These are phyloP conservation scores for Thomomys bottae DNA, from an alignment of 2,113 vertebrate species.

Conservation along the genomic window DNA sequence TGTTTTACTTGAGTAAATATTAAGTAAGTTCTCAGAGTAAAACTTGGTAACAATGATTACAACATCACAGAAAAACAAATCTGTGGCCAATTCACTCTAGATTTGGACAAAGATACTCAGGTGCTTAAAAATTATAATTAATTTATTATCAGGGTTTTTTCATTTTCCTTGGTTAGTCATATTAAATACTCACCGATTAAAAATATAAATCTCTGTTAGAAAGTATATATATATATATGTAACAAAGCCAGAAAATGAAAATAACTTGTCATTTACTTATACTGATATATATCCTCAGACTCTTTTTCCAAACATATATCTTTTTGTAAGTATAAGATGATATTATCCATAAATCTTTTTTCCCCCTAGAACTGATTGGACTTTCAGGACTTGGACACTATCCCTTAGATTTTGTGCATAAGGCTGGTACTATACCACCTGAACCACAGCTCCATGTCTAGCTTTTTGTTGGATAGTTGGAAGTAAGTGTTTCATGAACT, in stretches of 20 bases:
- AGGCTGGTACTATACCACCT: too few relatives aligned
- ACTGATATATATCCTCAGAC: not conserved
- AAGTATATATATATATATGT: not conserved
- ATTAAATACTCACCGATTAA: not conserved
- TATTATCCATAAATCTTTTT: not conserved
- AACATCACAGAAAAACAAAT: slow-evolving; percentile 1
- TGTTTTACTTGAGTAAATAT: slow-evolving; percentile 7
- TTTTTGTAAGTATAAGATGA: not conserved
- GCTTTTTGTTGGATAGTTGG: too few relatives aligned
- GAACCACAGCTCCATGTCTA: too few relatives aligned
- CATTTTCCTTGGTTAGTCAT: not conserved
- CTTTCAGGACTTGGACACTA: too few relatives aligned
- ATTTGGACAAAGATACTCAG: not conserved
- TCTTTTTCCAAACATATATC: not conserved
- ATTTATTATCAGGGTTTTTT: not conserved
- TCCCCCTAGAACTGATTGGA: too few relatives aligned
- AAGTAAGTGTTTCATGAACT: too few relatives aligned
- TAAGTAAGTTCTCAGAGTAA: not conserved
- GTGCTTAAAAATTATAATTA: not conserved
- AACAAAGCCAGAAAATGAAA: slow-evolving; percentile 39
- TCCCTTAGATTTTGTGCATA: too few relatives aligned
- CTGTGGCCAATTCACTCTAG: not conserved
- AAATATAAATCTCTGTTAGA: not conserved
- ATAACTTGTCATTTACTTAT: not conserved
- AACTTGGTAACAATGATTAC: not conserved